Percentiles rank a stretch among this genome's conserved stretches.
Evolutionary conservation across 1,140 invertebrate species (phyloP).

Genomic region (Drosophila insularis): DNA sequence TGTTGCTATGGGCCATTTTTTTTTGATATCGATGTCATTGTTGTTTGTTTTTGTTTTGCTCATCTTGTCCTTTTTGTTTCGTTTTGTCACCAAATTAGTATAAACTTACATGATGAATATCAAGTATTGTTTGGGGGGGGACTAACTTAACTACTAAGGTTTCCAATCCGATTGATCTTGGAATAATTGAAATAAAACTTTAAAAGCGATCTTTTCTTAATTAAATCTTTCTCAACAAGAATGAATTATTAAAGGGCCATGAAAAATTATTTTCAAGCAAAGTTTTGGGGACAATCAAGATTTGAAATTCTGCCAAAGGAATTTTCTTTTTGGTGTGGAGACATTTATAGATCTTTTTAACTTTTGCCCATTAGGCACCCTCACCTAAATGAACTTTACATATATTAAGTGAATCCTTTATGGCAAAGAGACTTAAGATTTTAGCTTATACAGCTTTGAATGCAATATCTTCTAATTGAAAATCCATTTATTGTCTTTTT

Average conservation of each 20-base stretch:
- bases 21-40: neutral
- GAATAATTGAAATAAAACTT: neutral
- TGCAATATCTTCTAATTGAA: neutral
- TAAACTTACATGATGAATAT: neutral
- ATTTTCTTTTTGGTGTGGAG: too few species aligned
- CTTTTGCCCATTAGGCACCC: too few species aligned
- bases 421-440: neutral
- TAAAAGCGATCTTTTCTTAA: too few species aligned
- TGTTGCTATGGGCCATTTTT: constrained; percentile 1
- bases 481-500: neutral
- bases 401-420: neutral
- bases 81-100: constrained; percentile 23
- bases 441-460: neutral
- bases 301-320: too few species aligned
- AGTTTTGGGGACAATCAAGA: too few species aligned
- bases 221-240: too few species aligned
- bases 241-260: too few species aligned
- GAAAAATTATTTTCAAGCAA: too few species aligned
- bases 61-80: neutral
- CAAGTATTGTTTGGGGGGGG: neutral
- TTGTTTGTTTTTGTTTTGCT: neutral
- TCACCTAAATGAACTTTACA: neutral
- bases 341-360: too few species aligned
- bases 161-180: too few species aligned
- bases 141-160: neutral